A percentile compares a stretch with the other conserved stretches of the same genome.
Evolutionary conservation across 2,113 vertebrate genomes (phyloP).

Genomic region (Eira barbara): DNA sequence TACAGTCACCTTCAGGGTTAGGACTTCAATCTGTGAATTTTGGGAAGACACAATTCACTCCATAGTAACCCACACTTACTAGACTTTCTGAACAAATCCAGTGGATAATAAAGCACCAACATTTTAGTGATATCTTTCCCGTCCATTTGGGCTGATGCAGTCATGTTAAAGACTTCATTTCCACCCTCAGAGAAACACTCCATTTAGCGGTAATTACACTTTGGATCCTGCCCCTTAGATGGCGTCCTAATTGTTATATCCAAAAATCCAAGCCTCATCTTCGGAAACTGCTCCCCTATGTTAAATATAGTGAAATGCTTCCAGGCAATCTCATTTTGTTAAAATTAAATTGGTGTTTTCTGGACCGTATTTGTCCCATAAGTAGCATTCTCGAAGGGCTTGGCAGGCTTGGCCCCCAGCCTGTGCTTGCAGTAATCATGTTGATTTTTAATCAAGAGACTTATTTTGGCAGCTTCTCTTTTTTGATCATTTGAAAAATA

Average conservation of each 20-base stretch:
- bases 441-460: conserved; percentile 77
- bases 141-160: conserved; percentile 9
- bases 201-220: conserved; percentile 36
- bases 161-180: conserved; percentile 33
- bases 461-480: conserved; percentile 20
- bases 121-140: neutral
- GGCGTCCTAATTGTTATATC: conserved; percentile 55
- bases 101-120: neutral
- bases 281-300: conserved; percentile 61
- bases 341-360: conserved; percentile 56
- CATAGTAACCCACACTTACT: neutral
- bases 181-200: conserved; percentile 11
- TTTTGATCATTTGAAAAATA: conserved; percentile 65
- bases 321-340: conserved; percentile 55
- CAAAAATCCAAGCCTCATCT: conserved; percentile 48
- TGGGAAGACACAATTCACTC: neutral
- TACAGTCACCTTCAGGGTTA: neutral
- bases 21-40: neutral
- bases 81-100: neutral
- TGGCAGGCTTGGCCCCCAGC: neutral
- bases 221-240: conserved; percentile 38
- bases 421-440: conserved; percentile 45
- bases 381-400: conserved; percentile 54
- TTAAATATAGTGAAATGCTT: conserved; percentile 53
- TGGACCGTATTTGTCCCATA: conserved; percentile 49